phyloP scores from a whole-genome alignment of 1,140 invertebrate species.

The Ganaspis sp. region DNA sequence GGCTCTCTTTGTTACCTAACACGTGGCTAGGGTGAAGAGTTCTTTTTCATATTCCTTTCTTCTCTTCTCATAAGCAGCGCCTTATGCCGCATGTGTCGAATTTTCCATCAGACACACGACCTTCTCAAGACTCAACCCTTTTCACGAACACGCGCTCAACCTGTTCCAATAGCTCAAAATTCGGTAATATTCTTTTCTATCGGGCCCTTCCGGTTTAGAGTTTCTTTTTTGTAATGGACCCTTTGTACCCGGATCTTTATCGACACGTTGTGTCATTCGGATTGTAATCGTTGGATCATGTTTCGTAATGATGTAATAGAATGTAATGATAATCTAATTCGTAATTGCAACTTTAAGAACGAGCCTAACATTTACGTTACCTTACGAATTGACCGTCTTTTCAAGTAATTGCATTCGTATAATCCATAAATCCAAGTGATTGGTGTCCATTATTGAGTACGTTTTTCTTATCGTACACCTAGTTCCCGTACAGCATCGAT shows the following conservation, averaged over 20 bases:
- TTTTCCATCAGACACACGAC: constrained; percentile 63
- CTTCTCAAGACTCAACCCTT: constrained; percentile 58
- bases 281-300: too few species aligned
- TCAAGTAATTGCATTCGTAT: too few species aligned
- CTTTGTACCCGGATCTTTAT: neutral
- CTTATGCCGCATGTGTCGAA: constrained; percentile 53
- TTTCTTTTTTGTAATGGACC: neutral
- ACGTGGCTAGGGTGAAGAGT: constrained; percentile 66
- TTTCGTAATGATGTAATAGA: too few species aligned
- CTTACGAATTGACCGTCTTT: too few species aligned
- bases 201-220: constrained; percentile 10
- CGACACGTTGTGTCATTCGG: neutral
- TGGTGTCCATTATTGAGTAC: too few species aligned
- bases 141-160: constrained; percentile 52
- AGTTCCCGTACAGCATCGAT: too few species aligned
- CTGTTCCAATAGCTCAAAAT: constrained; percentile 46
- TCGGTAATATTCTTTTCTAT: constrained; percentile 3
- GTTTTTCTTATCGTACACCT: too few species aligned
- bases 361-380: too few species aligned
- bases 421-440: too few species aligned
- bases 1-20: constrained; percentile 69
- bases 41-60: constrained; percentile 42
- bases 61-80: constrained; percentile 32
- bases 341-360: too few species aligned
- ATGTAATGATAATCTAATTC: too few species aligned